Evolutionary conservation across 2,888 invertebrate genomes (phyloP).

Genomic region (Agonopterix heracliana): DNA sequence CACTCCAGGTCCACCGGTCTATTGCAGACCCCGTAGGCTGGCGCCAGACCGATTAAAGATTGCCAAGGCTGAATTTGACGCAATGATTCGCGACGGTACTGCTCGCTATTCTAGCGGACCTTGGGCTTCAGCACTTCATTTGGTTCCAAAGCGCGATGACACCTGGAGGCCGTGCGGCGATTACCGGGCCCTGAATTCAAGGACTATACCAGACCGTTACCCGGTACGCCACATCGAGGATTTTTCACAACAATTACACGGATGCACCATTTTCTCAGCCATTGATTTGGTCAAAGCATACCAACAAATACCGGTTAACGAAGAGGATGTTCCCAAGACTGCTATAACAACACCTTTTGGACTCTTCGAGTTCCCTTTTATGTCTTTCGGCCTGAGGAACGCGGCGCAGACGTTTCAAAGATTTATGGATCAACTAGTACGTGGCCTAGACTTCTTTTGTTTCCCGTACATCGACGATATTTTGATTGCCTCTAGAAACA

Average conservation of each 20-base stretch:
- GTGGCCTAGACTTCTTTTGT: constrained; percentile 8
- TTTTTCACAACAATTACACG: constrained; percentile 8
- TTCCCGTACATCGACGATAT: constrained; percentile 20
- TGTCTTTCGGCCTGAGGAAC: constrained; percentile 44
- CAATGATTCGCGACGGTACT: too few relatives aligned
- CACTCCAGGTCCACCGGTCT: too few relatives aligned
- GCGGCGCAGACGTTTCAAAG: constrained; percentile 45
- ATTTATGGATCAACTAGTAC: constrained; percentile 18
- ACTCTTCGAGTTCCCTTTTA: too few relatives aligned
- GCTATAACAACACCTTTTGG: constrained; percentile 28
- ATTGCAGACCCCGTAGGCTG: too few relatives aligned
- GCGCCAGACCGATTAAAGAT: too few relatives aligned
- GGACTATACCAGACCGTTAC: too few relatives aligned
- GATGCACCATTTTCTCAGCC: constrained; percentile 2
- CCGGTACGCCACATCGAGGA: constrained; percentile 9
- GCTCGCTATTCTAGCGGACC: too few relatives aligned
- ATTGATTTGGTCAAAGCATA: constrained; percentile 23
- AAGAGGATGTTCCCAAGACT: constrained; percentile 30
- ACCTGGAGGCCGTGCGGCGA: too few relatives aligned
- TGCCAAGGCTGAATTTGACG: too few relatives aligned
- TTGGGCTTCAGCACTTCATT: too few relatives aligned
- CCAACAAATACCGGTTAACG: constrained; percentile 33
- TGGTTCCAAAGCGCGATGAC: too few relatives aligned
- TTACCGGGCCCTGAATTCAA: constrained; percentile 18
- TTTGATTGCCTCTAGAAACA: constrained; percentile 1